Evolutionary conservation across 92 coral and sea anemone species (phyloP), one percentile per base, ranked within the genome.

Genomic region (Phenganax marumi): DNA sequence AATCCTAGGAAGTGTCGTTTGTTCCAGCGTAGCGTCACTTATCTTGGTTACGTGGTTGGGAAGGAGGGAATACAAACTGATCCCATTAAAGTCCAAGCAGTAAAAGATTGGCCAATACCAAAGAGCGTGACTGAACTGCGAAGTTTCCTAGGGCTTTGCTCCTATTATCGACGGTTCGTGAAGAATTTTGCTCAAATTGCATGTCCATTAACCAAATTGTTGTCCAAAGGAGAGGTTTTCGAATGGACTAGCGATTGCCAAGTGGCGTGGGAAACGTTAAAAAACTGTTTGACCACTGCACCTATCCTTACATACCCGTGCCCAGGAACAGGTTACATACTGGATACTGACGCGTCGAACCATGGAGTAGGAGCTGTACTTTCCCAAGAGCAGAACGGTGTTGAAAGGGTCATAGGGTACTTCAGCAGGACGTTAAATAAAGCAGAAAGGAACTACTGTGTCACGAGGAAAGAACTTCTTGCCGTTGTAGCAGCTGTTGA

Each of bases 101-200:
- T 85, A 0, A 68, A 68, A 10, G 54, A 22, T 8, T 87, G 90
- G 87, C 87, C 84, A 0, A 65, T 60, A 0, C 90, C 87, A 13
- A 17, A 48, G 56, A 60, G 70, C 58, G 79, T 76, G 25, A 52
- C 84, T 1, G 62, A 83, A 60, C 10, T 83, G 12, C 61, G 50
- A 66, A 68, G 54, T 63, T 76, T 87, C 48, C 77, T 76, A 58
- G 84, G 84, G 24, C 62, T 54, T 22, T 68, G 72, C 24, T 69
- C 86, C 8, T 87, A 87, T 72, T 76, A 87, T 46, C 46, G 84
- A 33, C 70, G 63, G 74, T 87, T 87, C 16, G 76, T 82, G 13
- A 60, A 63, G 6, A 74, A 75, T 43, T 87, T 82, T 56, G 80
- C 87, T 3, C 73, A 75, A 8, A 12, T 87, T 8, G 84, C 84